These are phyloP conservation scores for Tipula confusa DNA, from an alignment of 2,888 invertebrate genomes.

Conservation along the genomic window DNA sequence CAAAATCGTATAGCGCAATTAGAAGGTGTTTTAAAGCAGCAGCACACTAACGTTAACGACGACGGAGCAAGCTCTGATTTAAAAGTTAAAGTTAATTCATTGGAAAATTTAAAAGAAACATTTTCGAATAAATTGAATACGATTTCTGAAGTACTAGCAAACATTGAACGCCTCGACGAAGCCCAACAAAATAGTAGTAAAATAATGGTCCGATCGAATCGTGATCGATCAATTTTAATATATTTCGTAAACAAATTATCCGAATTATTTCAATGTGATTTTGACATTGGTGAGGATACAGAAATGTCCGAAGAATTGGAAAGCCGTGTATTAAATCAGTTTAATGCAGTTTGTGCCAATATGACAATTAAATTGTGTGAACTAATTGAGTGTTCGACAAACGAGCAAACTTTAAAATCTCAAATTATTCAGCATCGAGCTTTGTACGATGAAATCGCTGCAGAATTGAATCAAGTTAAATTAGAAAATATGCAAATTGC, in stretches of 20 bases:
- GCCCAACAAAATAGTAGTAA: background rate
- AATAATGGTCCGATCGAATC: background rate
- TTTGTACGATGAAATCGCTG: background rate
- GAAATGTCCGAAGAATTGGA: background rate
- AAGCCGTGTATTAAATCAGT: background rate
- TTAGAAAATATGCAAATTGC: background rate
- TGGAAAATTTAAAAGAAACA: slow-evolving; percentile 27
- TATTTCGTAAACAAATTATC: background rate
- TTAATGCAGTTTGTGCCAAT: background rate
- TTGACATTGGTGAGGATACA: background rate
- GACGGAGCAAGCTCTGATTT: background rate
- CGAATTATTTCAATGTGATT: background rate
- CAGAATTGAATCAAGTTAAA: background rate
- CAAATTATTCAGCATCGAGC: background rate
- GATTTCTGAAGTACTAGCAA: background rate
- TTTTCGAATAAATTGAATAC: background rate
- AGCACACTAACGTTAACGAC: background rate
- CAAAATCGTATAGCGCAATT: slow-evolving; percentile 29
- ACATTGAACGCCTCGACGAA: background rate
- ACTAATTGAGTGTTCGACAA: background rate
- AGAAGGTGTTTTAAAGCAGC: background rate
- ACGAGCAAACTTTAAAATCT: background rate
- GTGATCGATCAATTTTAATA: background rate
- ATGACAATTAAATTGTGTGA: background rate
- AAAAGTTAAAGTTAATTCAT: background rate